Percentiles rank a stretch among this genome's conserved stretches.
Evolutionary conservation across 2,797 vertebrate species (phyloP).

Genomic region (Corythornis leucogaster): DNA sequence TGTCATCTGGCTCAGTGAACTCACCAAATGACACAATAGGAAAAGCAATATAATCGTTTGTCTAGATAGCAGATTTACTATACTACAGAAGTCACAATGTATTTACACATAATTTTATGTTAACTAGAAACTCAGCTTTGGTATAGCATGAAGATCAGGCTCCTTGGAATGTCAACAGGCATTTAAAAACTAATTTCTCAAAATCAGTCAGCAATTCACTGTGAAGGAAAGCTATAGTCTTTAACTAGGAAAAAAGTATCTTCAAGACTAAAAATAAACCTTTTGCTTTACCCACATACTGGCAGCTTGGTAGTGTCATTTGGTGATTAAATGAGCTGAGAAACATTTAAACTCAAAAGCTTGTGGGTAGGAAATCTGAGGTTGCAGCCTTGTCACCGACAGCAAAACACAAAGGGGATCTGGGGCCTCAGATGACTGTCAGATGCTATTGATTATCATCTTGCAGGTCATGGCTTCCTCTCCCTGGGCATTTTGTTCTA

Average conservation of each 20-base stretch:
- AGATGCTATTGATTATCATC: not conserved
- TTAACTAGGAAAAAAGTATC: not conserved
- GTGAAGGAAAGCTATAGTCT: not conserved
- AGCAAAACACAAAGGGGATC: not conserved
- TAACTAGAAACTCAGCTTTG: not conserved
- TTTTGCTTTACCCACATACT: not conserved
- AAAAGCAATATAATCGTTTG: not conserved
- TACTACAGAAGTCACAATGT: not conserved
- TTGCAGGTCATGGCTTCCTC: not conserved
- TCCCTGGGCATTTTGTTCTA: not conserved
- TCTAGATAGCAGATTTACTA: not conserved
- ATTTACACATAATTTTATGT: not conserved
- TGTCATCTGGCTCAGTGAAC: not conserved
- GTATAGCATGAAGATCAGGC: not conserved
- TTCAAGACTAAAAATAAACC: not conserved
- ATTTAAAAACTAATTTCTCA: not conserved
- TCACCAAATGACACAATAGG: not conserved
- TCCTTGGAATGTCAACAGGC: not conserved
- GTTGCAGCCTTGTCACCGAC: not conserved
- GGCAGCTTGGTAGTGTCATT: not conserved
- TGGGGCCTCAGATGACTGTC: not conserved
- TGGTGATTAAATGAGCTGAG: not conserved
- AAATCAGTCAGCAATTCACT: not conserved
- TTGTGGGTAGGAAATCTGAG: not conserved
- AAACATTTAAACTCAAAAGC: not conserved